These are phyloP conservation scores for Orius insidiosus DNA, from an alignment of 1,140 invertebrate genomes.

Conservation along the genomic window DNA sequence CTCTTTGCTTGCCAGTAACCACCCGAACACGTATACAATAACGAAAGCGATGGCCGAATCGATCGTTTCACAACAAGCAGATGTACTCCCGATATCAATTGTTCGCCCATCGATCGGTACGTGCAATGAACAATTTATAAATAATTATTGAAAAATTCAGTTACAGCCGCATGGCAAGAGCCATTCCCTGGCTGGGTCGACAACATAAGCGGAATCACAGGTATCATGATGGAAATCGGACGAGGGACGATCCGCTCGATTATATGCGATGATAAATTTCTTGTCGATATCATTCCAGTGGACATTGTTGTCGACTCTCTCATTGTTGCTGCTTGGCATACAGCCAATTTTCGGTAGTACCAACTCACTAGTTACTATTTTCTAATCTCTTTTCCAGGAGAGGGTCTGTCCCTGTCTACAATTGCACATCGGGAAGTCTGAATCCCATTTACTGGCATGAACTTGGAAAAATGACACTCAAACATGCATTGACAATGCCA, in stretches of 20 bases:
- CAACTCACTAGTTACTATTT: too few relatives aligned
- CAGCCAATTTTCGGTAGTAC: constrained; percentile 35
- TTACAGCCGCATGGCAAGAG: constrained; percentile 55
- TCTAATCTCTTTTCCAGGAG: too few relatives aligned
- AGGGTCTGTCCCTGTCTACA: constrained; percentile 52
- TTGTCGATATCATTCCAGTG: constrained; percentile 77
- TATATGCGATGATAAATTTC: constrained; percentile 47
- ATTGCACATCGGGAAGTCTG: constrained; percentile 69
- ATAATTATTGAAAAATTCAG: constrained; percentile 22
- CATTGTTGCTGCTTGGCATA: constrained; percentile 63
- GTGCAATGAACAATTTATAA: constrained; percentile 15
- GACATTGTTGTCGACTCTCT: constrained; percentile 79
- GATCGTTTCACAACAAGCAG: constrained; percentile 41
- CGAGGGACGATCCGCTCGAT: constrained; percentile 74
- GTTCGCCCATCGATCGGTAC: constrained; percentile 79
- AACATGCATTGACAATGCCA: constrained; percentile 53
- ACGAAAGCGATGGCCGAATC: constrained; percentile 74
- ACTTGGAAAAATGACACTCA: constrained; percentile 45
- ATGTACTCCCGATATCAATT: constrained; percentile 63
- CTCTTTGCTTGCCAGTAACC: constrained; percentile 38
- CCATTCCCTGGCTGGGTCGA: constrained; percentile 86
- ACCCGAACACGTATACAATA: constrained; percentile 77
- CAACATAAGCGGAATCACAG: constrained; percentile 79
- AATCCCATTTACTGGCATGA: constrained; percentile 75
- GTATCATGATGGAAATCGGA: constrained; percentile 65